A percentile compares a stretch with the other conserved stretches of the same genome.
phyloP scores from a whole-genome alignment of 2,888 invertebrate species.

The Odontocerum albicorne region DNA sequence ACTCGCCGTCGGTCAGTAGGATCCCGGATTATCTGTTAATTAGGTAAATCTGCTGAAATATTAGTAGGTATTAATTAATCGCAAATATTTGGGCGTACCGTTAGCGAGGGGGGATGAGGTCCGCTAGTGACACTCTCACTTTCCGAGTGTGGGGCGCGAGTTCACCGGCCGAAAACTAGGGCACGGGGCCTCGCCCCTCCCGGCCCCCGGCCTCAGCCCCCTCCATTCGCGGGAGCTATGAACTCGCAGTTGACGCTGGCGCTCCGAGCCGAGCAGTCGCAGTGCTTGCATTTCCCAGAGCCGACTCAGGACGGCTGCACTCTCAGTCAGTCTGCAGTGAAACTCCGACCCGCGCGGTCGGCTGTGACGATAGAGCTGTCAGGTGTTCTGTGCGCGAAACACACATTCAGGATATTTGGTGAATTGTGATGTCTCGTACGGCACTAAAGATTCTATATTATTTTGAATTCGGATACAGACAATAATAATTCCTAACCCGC shows the following conservation, averaged over 20 bases:
- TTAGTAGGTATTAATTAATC: conserved; percentile 38
- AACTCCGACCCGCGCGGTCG: conserved; percentile 26
- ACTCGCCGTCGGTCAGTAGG: too few species aligned
- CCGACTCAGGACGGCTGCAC: conserved; percentile 4
- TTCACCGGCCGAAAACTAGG: conserved; percentile 79
- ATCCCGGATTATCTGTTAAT: too few species aligned
- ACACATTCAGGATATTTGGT: conserved; percentile 35
- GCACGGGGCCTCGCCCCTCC: conserved; percentile 71
- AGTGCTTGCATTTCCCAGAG: conserved; percentile 21
- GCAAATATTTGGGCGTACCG: conserved; percentile 31
- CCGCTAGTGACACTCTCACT: conserved; percentile 57
- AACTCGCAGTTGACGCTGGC: conserved; percentile 52
- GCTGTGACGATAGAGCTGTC: conserved; percentile 5
- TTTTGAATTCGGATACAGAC: too few species aligned
- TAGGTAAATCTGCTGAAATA: too few species aligned
- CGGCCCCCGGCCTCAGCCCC: conserved; percentile 57
- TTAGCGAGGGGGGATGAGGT: conserved; percentile 15
- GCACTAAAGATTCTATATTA: conserved; percentile 39
- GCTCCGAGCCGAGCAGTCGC: conserved; percentile 45
- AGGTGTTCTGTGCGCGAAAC: conserved; percentile 12
- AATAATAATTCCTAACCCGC: background rate
- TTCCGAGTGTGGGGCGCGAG: conserved; percentile 62
- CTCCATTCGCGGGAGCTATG: conserved; percentile 56
- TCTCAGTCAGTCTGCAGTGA: conserved; percentile 21
- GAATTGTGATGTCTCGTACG: conserved; percentile 53